Evolutionary conservation across 2,888 invertebrate species (phyloP).

Genomic region (Gibbula magus): DNA sequence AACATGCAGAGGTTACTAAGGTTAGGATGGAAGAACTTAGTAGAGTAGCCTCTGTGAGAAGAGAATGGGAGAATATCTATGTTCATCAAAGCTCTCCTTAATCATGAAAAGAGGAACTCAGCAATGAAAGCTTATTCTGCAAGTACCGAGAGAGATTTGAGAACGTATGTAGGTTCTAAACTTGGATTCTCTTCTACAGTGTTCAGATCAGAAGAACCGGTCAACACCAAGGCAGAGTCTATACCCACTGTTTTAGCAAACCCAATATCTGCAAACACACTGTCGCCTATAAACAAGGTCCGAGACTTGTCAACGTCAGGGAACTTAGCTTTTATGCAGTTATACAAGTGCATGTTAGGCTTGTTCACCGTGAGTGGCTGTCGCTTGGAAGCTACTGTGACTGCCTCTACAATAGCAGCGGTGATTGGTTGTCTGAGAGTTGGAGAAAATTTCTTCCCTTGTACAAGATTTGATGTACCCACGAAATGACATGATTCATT

Average conservation of each 20-base stretch:
- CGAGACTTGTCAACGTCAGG: slow-evolving; percentile 43
- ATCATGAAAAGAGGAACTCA: no score
- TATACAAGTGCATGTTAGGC: slow-evolving; percentile 54
- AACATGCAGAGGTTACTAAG: no score
- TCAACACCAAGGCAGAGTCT: slow-evolving; percentile 61
- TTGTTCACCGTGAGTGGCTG: slow-evolving; percentile 61
- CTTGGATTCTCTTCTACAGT: slow-evolving; percentile 40
- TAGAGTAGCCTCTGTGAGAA: no score
- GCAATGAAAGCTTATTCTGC: background rate
- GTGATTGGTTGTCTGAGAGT: slow-evolving; percentile 55
- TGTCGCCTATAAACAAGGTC: slow-evolving; percentile 66
- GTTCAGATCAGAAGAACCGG: slow-evolving; percentile 47
- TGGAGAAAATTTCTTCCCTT: slow-evolving; percentile 38
- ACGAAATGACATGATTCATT: slow-evolving; percentile 87
- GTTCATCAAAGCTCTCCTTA: no score
- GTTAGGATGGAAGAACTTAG: no score
- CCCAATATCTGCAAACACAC: slow-evolving; percentile 57
- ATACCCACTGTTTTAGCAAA: slow-evolving; percentile 61
- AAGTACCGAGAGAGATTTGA: slow-evolving; percentile 44
- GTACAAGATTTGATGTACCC: slow-evolving; percentile 83
- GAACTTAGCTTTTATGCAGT: slow-evolving; percentile 50
- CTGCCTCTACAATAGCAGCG: slow-evolving; percentile 57
- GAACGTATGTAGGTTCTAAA: slow-evolving; percentile 47
- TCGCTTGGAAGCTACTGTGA: slow-evolving; percentile 49
- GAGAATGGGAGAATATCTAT: no score